These are phyloP conservation scores for Illadopsis cleaveri DNA, from an alignment of 2,113 vertebrate genomes.

Conservation along the genomic window DNA sequence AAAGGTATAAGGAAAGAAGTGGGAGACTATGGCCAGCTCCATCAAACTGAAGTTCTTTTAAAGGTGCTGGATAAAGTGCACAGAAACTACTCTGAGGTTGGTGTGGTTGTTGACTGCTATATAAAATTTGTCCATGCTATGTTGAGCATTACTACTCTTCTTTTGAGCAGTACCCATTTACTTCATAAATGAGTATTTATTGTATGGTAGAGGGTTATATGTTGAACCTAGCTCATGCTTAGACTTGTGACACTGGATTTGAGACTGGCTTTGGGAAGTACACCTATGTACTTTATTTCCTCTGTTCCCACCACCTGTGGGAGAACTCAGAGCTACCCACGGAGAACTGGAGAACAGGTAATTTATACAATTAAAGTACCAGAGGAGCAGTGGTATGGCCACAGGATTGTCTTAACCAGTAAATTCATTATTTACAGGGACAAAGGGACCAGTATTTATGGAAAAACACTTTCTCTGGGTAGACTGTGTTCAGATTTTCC, in stretches of 20 bases:
- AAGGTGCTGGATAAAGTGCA: slow-evolving; percentile 95
- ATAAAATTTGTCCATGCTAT: background rate
- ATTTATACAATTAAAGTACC: background rate
- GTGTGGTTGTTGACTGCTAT: background rate
- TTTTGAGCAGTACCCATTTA: background rate
- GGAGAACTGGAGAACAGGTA: background rate
- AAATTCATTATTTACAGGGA: background rate
- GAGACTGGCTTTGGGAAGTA: background rate
- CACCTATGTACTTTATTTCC: background rate
- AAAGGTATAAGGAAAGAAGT: slow-evolving; percentile 88
- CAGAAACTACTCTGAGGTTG: slow-evolving; percentile 93
- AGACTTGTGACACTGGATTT: background rate
- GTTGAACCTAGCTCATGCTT: background rate
- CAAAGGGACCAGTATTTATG: background rate
- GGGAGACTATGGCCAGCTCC: slow-evolving; percentile 89
- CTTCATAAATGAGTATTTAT: background rate
- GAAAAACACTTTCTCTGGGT: background rate
- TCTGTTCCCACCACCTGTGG: accelerated
- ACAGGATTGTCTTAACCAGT: background rate
- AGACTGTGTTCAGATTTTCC: background rate
- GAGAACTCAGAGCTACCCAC: background rate
- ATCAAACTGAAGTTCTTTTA: slow-evolving; percentile 91
- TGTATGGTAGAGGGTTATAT: background rate
- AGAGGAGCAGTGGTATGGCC: background rate
- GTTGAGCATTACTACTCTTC: background rate